phyloP scores from a whole-genome alignment of 2,113 vertebrate species.

The Anoura caudifer region DNA sequence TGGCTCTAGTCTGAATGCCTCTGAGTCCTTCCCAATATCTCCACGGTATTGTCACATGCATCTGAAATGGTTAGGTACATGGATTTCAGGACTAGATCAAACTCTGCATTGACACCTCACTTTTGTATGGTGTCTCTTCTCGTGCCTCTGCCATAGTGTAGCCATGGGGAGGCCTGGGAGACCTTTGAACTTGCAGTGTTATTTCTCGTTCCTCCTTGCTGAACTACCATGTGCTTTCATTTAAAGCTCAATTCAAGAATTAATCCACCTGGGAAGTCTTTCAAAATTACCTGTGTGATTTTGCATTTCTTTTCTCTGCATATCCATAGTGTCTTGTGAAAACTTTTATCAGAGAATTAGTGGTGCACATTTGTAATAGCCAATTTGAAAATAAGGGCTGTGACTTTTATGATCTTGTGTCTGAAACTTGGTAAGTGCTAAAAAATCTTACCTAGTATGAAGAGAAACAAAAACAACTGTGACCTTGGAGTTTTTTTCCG shows the following conservation, averaged over 20 bases:
- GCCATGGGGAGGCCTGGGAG: background rate
- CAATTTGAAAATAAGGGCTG: background rate
- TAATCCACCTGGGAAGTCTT: background rate
- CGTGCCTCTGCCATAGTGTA: background rate
- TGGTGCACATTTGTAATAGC: background rate
- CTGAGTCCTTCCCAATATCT: background rate
- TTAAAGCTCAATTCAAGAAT: background rate
- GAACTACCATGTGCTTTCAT: background rate
- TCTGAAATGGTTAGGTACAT: background rate
- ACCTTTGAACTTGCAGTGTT: background rate
- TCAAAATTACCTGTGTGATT: conserved; percentile 4
- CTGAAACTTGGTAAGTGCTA: background rate
- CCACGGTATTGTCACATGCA: background rate
- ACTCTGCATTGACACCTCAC: background rate
- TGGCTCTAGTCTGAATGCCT: background rate
- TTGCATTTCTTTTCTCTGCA: conserved; percentile 14
- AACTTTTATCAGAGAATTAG: conserved; percentile 4
- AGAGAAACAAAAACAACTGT: background rate
- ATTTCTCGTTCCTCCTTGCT: background rate
- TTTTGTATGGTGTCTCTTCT: background rate
- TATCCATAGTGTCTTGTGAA: background rate
- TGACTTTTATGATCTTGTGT: background rate
- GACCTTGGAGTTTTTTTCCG: background rate
- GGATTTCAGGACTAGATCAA: background rate
- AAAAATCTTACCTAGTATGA: background rate